Evolutionary conservation across 2,888 invertebrate genomes (phyloP).

Genomic region (Crepidodera aurea): DNA sequence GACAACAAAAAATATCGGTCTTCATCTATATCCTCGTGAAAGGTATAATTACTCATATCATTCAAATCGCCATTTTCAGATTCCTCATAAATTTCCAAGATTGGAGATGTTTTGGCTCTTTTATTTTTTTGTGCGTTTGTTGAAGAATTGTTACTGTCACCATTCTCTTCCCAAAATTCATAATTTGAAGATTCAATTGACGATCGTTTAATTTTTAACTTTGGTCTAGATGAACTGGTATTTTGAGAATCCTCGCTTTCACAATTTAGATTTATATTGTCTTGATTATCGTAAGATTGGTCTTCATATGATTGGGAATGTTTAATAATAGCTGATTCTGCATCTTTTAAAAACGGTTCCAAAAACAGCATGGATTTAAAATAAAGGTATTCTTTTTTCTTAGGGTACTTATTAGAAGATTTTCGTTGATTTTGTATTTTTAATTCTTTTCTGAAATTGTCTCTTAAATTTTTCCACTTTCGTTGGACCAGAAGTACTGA

Average conservation of each 20-base stretch:
- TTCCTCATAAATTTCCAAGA: constrained; percentile 3
- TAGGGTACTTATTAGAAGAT: not conserved
- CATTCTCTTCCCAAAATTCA: not conserved
- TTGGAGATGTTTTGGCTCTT: not conserved
- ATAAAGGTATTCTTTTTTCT: constrained; percentile 18
- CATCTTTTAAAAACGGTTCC: constrained; percentile 6
- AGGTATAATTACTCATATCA: not conserved
- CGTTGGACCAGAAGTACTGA: constrained; percentile 7
- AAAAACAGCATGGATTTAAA: constrained; percentile 12
- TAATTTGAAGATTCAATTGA: not conserved
- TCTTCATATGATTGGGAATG: not conserved
- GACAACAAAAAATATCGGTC: constrained; percentile 22
- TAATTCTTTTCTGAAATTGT: constrained; percentile 15
- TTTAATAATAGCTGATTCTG: not conserved
- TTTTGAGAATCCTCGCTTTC: constrained; percentile 14
- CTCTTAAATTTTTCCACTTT: constrained; percentile 21
- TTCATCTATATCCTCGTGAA: constrained; percentile 13
- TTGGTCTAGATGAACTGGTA: not conserved
- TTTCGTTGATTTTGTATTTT: constrained; percentile 1
- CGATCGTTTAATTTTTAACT: not conserved
- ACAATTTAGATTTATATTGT: not conserved
- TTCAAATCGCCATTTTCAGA: constrained; percentile 7
- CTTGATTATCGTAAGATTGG: not conserved
- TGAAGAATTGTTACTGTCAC: not conserved
- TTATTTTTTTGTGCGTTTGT: not conserved